Conservation (phyloP, 2,113 vertebrate genomes). For the Maccullochella peelii region DNA sequence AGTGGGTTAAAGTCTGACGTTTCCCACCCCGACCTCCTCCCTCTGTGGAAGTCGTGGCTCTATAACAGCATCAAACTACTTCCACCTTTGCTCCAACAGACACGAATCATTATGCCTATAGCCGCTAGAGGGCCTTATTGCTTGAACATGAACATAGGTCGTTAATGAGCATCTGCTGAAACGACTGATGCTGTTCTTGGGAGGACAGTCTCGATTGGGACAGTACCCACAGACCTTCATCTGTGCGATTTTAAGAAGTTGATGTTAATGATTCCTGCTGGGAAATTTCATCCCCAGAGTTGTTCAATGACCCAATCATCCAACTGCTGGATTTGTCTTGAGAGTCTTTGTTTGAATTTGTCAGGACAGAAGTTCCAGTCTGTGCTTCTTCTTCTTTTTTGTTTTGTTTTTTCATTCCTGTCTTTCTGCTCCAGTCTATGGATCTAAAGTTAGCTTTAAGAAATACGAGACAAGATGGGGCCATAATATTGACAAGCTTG, state of each 20-base stretch:
- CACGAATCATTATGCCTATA: neutral
- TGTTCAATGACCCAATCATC: conserved; percentile 6
- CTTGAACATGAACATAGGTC: neutral
- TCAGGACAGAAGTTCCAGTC: neutral
- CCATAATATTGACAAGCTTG: conserved; percentile 44
- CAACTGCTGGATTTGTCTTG: neutral
- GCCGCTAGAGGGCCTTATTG: neutral
- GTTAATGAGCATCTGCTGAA: neutral
- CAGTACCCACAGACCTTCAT: neutral
- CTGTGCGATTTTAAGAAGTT: conserved; percentile 15
- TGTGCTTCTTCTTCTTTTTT: neutral
- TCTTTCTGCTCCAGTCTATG: neutral
- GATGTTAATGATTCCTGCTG: conserved; percentile 1
- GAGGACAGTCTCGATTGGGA: neutral
- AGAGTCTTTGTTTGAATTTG: neutral
- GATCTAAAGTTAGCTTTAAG: conserved; percentile 28
- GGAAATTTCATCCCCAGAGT: conserved; percentile 1
- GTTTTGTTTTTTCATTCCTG: neutral
- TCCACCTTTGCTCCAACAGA: neutral
- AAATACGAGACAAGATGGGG: conserved; percentile 53
- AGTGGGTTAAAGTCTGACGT: no score
- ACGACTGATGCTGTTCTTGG: neutral
- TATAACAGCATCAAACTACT: neutral
- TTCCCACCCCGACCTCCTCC: neutral
- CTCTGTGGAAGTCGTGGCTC: neutral